Percentiles rank a stretch among this genome's conserved stretches.
Conservation (phyloP, 1,140 invertebrate species). For the Campodea augens region DNA sequence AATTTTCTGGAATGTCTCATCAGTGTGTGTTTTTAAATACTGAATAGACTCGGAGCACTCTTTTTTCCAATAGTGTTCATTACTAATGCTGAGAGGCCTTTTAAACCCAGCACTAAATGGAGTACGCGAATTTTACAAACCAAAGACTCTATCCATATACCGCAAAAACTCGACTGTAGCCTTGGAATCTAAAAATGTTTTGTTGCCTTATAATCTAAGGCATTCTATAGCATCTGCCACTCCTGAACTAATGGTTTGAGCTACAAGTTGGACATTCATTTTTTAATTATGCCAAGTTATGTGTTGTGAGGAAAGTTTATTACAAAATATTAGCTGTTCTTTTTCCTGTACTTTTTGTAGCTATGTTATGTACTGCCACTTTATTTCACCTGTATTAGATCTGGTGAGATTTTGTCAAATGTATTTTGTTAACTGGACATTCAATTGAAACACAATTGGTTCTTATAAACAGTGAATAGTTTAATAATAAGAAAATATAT, state of each 20-base stretch:
- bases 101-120: conserved; percentile 6
- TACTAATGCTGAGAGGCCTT: conserved; percentile 9
- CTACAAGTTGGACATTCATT: conserved; percentile 10
- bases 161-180: conserved; percentile 5
- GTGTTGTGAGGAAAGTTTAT: conserved; percentile 9
- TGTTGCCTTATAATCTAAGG: conserved; percentile 1
- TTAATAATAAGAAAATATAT: no score
- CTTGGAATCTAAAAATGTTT: conserved; percentile 3
- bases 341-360: conserved; percentile 8
- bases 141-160: conserved; percentile 10
- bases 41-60: conserved; percentile 7
- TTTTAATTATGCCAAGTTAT: conserved; percentile 10
- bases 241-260: conserved; percentile 8
- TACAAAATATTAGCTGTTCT: conserved; percentile 7
- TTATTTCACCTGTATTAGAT: no score
- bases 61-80: conserved; percentile 2
- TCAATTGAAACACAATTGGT: no score
- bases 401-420: no score
- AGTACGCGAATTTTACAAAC: conserved; percentile 11
- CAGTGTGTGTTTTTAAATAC: conserved; percentile 10
- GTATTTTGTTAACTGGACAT: no score
- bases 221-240: conserved; percentile 9
- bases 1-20: conserved; percentile 16
- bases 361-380: conserved; percentile 9
- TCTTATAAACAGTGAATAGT: no score